Evolutionary conservation across 2,113 vertebrate genomes (phyloP), one percentile per base, ranked within the genome.

Genomic region (Sinosuthora webbiana): DNA sequence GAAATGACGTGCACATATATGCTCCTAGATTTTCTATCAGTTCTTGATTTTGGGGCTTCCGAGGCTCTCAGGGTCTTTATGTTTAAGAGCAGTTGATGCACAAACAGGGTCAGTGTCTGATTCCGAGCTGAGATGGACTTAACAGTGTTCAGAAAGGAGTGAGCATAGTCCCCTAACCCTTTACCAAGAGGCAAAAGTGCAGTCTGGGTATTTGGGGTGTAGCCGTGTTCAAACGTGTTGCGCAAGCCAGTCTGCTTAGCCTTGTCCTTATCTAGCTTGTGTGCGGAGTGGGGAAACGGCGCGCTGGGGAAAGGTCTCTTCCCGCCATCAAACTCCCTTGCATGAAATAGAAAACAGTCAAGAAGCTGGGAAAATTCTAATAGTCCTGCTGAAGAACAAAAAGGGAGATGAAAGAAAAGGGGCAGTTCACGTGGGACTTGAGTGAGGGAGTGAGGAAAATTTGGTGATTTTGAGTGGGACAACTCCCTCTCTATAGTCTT

Each of bases 21-120:
- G 30, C n/a, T 89, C 14, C 25, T 53, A 0, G 27, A 7, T 63
- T 6, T 62, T 83, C 12, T 33, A 3, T 70, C 20, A 33, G 0
- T 27, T 94, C 39, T 37, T 59, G 19, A 10, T 59, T 53, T 28
- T 41, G 31, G 35, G 15, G 13, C 55, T 86, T 90, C 71, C 21
- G 28, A 47, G 53, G 42, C n/a, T 90, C 19, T 53, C 33, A 13
- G 16, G 17, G 23, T 87, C 3, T 0, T 69, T 30, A 0, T 2
- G 5, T 67, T 75, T 41, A 52, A 50, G n/a, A 74, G 50, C 1
- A 4, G 11, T 17, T 27, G 11, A 33, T 56, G 25, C 30, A 11
- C 28, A 50, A 63, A 78, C 45, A 37, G 67, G 17, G 28, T 31
- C 35, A 35, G 18, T 15, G 33, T 63, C 56, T 53, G 17, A 1